Conservation (phyloP, 1,140 invertebrate species). For the Platorchestia sp. region DNA sequence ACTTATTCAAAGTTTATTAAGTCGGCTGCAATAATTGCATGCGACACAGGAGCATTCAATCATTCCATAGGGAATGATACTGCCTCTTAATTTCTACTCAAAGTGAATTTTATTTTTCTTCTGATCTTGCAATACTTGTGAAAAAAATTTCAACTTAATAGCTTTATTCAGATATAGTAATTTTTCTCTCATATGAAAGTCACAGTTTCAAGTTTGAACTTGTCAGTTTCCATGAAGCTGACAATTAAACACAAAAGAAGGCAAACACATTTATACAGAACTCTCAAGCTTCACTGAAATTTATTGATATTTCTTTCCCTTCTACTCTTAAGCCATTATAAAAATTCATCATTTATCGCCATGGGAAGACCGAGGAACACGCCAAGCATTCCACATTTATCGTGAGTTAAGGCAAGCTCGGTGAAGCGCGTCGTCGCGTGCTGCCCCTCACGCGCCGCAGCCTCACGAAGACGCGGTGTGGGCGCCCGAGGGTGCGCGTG, state of each 20-base stretch:
- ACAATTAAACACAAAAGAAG: not conserved
- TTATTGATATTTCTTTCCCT: not conserved
- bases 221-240: not conserved
- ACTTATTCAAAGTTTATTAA: not conserved
- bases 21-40: not conserved
- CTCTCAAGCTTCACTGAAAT: too few relatives aligned
- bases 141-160: not conserved
- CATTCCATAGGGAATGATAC: not conserved
- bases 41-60: not conserved
- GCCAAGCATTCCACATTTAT: not conserved
- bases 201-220: not conserved
- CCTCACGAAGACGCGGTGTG: slow-evolving; percentile 39
- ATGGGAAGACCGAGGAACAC: not conserved
- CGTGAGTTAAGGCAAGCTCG: not conserved
- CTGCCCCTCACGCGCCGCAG: slow-evolving; percentile 25
- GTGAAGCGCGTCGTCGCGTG: slow-evolving; percentile 45
- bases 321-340: not conserved
- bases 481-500: slow-evolving; percentile 13
- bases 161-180: not conserved
- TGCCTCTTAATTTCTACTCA: not conserved
- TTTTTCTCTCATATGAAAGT: not conserved
- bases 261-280: not conserved
- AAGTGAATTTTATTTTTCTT: not conserved
- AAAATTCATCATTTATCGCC: not conserved
- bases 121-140: not conserved